A percentile compares a stretch with the other conserved stretches of the same genome.
Evolutionary conservation across 2,888 invertebrate genomes (phyloP).

Genomic region (Colletes collaris): DNA sequence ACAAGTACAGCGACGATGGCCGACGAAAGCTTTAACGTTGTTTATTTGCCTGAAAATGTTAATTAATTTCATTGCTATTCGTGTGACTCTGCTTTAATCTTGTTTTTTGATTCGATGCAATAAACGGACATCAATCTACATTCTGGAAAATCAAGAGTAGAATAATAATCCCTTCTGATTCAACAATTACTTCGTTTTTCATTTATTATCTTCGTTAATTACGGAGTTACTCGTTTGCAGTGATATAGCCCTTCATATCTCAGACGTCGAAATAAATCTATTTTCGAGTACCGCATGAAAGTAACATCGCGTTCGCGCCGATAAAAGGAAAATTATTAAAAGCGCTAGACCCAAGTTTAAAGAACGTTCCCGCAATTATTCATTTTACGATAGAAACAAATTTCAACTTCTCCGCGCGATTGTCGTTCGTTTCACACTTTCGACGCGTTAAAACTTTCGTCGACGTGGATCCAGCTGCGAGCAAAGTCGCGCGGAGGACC

Average conservation of each 20-base stretch:
- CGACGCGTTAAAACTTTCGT: slow-evolving; percentile 8
- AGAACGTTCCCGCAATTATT: too few species aligned
- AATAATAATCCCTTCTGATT: background rate
- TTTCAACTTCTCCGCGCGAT: too few species aligned
- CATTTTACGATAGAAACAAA: too few species aligned
- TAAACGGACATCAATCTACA: background rate
- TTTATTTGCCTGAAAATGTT: too few species aligned
- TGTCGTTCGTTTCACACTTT: too few species aligned
- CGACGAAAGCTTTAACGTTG: slow-evolving; percentile 14
- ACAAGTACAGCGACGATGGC: background rate
- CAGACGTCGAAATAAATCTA: background rate
- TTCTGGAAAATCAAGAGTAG: background rate
- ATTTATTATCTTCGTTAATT: background rate
- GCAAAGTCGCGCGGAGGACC: background rate
- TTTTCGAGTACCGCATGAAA: too few species aligned
- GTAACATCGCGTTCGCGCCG: too few species aligned
- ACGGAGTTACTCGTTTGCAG: background rate
- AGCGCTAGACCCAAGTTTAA: too few species aligned
- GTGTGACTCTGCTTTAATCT: too few species aligned
- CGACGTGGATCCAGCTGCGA: background rate
- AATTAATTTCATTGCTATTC: too few species aligned
- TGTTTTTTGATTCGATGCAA: background rate
- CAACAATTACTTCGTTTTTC: too few species aligned
- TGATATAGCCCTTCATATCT: background rate
- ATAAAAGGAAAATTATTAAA: too few species aligned